Percentiles rank a stretch among this genome's conserved stretches.
These are phyloP conservation scores for Ctenicera cuprea DNA, from an alignment of 2,888 invertebrate species.

Conservation along the genomic window DNA sequence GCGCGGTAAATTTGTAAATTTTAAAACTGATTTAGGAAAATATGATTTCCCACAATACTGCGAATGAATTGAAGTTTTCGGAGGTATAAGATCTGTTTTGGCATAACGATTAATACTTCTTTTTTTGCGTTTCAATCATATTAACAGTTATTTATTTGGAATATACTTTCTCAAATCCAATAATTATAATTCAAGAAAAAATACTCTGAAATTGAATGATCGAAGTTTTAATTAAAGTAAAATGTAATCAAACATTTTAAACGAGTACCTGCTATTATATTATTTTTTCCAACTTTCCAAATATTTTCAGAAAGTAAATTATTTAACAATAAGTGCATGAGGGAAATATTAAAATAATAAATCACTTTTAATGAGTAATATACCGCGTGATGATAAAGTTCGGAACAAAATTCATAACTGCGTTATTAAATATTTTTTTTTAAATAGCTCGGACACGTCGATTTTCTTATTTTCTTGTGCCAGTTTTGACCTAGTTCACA, in stretches of 20 bases:
- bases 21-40: not conserved
- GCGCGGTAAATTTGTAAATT: not conserved
- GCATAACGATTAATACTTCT: constrained; percentile 2
- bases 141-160: not conserved
- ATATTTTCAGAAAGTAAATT: constrained; percentile 1
- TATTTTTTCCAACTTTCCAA: not conserved
- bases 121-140: not conserved
- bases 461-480: no score
- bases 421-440: no score
- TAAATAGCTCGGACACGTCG: no score
- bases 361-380: no score
- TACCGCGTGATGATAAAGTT: no score
- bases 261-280: not conserved
- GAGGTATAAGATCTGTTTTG: not conserved
- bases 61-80: constrained; percentile 1
- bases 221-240: constrained; percentile 1
- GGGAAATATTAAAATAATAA: no score
- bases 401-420: no score
- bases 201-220: not conserved
- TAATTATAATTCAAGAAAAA: constrained; percentile 3
- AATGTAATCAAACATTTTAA: constrained; percentile 3
- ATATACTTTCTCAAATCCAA: constrained; percentile 1
- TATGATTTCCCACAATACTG: not conserved
- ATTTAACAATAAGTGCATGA: not conserved
- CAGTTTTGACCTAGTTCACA: no score